phyloP scores from a whole-genome alignment of 1,140 invertebrate species.

The Pinna nobilis region DNA sequence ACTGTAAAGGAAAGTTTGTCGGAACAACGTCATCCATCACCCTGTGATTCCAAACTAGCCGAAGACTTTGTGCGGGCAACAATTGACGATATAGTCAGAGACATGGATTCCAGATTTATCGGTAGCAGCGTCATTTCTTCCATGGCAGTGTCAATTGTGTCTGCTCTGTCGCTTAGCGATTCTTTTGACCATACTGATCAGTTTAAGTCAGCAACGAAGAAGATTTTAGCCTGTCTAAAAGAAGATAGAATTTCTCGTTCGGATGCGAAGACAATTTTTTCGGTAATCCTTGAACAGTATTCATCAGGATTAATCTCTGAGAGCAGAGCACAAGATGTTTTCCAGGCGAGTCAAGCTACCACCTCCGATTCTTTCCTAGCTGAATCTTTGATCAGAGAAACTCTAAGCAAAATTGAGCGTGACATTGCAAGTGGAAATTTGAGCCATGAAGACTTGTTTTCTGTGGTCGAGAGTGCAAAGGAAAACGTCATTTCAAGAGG shows the following conservation, averaged over 20 bases:
- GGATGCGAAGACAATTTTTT: slow-evolving; percentile 28
- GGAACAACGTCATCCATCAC: background rate
- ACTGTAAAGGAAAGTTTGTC: background rate
- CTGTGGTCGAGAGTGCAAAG: slow-evolving; percentile 4
- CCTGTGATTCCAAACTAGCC: slow-evolving; percentile 25
- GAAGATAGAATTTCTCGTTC: slow-evolving; percentile 15
- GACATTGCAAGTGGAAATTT: slow-evolving; percentile 26
- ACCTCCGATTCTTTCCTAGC: slow-evolving; percentile 25
- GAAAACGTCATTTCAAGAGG: background rate
- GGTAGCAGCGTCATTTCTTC: background rate
- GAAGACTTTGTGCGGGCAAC: slow-evolving; percentile 25
- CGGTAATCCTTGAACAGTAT: slow-evolving; percentile 16
- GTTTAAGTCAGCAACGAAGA: slow-evolving; percentile 4
- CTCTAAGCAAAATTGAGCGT: slow-evolving; percentile 30
- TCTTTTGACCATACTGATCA: slow-evolving; percentile 1
- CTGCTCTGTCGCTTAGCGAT: slow-evolving; percentile 4
- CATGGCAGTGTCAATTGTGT: slow-evolving; percentile 24
- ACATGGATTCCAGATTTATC: slow-evolving; percentile 21
- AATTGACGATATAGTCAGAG: slow-evolving; percentile 17
- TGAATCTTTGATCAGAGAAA: slow-evolving; percentile 32
- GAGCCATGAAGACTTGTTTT: slow-evolving; percentile 23
- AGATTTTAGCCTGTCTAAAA: slow-evolving; percentile 11
- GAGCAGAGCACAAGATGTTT: background rate
- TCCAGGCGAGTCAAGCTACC: background rate
- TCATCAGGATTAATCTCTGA: background rate